Evolutionary conservation across 2,797 vertebrate species (phyloP), one percentile per base, ranked within the genome.

Genomic region (Halcyon badia): DNA sequence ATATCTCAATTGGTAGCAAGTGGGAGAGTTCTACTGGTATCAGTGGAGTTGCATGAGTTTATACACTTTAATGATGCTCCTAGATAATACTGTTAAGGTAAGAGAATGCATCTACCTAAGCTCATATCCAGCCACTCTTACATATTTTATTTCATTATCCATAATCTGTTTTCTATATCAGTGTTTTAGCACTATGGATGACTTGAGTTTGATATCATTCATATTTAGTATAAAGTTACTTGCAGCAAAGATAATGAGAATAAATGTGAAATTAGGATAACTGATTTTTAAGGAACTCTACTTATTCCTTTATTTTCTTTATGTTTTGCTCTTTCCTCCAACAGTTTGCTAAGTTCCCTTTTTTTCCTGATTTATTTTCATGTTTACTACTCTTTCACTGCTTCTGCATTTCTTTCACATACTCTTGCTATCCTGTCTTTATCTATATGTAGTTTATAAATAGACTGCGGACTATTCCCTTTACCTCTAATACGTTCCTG

Each of bases 391-490:
- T 77, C 64, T 73, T 90, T 31, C 5, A 17, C 22, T 1, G 0
- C 37, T 37, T 86, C n/a, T 86, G 15, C 77, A 62, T 77, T 88
- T 82, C 51, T 78, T 78, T 71, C 62, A 48, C 25, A 49, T n/a
- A 25, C 12, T 41, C 25, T 31, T 84, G 21, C 33, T 84, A 48
- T 20, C 33, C 54, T 73, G 72, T 84, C 31, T 80, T 89, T 87
- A 76, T 81, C 83, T 82, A 39, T 41, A 20, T 64, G 13, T 49
- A 91, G 94, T 79, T 66, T 87, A 66, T 90, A 91, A 82, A 84
- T 33, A 83, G n/a, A 68, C 24, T 80, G 33, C 44, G 89, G 73
- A 58, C 39, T 78, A 73, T 83, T 91, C 30, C 14, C 51, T 93
- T 89, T 85, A 46, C 49, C 8, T 68, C 31, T 56, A 25, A 6